These are phyloP conservation scores for Bombus turneri DNA, from an alignment of 1,140 invertebrate species.

Conservation along the genomic window DNA sequence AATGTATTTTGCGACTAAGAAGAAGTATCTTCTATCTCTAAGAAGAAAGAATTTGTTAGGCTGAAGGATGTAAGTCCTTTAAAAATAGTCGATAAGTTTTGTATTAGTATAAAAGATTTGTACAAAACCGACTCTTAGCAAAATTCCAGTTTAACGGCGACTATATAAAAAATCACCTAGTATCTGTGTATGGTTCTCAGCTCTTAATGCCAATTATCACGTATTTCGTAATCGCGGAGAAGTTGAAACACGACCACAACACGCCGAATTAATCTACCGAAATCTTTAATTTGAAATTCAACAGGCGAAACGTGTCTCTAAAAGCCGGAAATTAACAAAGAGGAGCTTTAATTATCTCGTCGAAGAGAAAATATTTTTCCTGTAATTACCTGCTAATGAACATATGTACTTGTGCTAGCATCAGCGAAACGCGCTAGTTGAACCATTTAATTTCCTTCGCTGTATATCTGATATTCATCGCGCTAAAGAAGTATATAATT, in stretches of 20 bases:
- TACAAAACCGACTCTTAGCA: no score
- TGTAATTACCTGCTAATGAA: conserved; percentile 26
- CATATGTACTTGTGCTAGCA: neutral
- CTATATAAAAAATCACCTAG: no score
- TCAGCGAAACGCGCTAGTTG: neutral
- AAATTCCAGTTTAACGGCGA: no score
- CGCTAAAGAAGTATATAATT: neutral
- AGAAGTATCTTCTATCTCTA: no score
- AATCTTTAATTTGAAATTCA: neutral
- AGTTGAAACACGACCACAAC: neutral
- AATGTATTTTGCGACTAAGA: no score
- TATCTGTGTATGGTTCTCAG: neutral
- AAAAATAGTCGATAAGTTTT: no score
- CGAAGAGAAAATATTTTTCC: conserved; percentile 35
- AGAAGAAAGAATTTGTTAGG: no score
- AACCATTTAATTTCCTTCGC: neutral
- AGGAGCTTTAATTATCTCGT: neutral
- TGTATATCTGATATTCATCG: neutral
- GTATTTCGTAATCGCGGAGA: neutral
- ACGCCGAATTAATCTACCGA: neutral
- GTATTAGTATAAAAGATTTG: no score
- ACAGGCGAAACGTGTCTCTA: neutral
- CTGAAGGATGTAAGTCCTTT: no score
- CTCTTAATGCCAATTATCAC: neutral
- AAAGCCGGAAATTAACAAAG: neutral